Conservation (phyloP, 2,113 vertebrate species). For the Sus scrofa region T2T-Sscrofa CM000815.6:107220501-107221000, state of each 20-base stretch:
- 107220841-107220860: neutral
- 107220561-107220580: neutral
- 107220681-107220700: neutral
- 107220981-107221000: neutral
- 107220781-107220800: neutral
- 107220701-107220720: neutral
- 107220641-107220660: neutral
- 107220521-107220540: neutral
- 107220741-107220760: neutral
- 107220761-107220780: neutral
- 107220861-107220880: neutral
- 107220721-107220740: neutral
- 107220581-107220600: neutral
- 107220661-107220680: neutral
- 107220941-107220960: neutral
- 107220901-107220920: neutral
- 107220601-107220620: constrained; percentile 15
- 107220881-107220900: neutral
- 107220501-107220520: neutral
- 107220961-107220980: neutral
- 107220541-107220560: neutral
- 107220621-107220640: neutral
- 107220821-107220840: neutral
- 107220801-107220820: neutral
- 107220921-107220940: neutral